Percentiles rank a stretch among this genome's conserved stretches.
phyloP scores from a whole-genome alignment of 2,113 vertebrate species.

The Percina caprodes region DNA sequence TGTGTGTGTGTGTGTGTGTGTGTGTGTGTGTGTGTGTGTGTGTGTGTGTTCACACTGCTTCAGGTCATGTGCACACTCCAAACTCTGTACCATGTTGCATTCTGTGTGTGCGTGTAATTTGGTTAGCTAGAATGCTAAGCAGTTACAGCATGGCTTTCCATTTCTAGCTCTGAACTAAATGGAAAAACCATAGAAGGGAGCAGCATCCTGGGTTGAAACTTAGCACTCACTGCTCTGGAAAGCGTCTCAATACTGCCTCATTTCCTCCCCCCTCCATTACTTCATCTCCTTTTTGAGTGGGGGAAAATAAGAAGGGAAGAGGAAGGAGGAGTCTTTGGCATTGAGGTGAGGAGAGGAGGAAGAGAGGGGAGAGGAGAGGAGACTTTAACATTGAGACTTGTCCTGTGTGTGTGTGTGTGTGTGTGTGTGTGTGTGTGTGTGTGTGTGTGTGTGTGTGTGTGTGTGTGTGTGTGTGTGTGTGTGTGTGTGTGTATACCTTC shows the following conservation, averaged over 20 bases:
- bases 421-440: no score
- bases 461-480: neutral
- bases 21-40: conserved; percentile 28
- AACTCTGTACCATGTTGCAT: conserved; percentile 51
- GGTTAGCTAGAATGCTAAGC: conserved; percentile 47
- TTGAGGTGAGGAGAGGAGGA: no score
- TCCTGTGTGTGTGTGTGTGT: conserved; percentile 26
- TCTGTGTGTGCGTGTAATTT: conserved; percentile 25
- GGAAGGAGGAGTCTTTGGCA: conserved; percentile 58
- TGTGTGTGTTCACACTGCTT: conserved; percentile 3
- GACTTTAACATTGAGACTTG: conserved; percentile 54
- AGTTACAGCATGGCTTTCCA: conserved; percentile 39
- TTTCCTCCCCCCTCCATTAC: conserved; percentile 42
- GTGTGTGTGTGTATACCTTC: conserved; percentile 79
- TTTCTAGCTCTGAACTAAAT: conserved; percentile 26
- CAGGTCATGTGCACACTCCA: conserved; percentile 14
- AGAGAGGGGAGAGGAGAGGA: conserved; percentile 39
- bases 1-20: no score
- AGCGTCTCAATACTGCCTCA: conserved; percentile 45
- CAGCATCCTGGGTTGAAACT: conserved; percentile 16
- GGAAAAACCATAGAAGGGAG: conserved; percentile 6
- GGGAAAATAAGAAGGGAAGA: neutral
- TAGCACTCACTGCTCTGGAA: conserved; percentile 35
- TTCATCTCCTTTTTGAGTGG: conserved; percentile 22
- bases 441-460: neutral